Evolutionary conservation across 2,888 invertebrate genomes (phyloP).

Genomic region (Phragmatobia fuliginosa): DNA sequence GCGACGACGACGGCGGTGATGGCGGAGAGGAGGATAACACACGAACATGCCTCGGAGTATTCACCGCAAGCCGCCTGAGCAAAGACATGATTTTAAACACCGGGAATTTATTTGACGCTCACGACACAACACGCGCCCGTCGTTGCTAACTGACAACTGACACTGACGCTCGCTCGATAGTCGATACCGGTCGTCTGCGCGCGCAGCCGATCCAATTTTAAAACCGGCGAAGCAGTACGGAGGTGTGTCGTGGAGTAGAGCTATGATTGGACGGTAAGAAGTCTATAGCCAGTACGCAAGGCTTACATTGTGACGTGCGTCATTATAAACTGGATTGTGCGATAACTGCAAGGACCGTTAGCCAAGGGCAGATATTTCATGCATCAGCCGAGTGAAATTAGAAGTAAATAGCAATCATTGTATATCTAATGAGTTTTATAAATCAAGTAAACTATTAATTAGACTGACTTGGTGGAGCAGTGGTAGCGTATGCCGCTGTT

Average conservation of each 20-base stretch:
- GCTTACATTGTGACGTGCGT: slow-evolving; percentile 32
- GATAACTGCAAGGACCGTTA: slow-evolving; percentile 45
- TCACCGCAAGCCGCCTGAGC: slow-evolving; percentile 76
- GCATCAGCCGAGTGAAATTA: background rate
- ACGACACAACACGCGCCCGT: slow-evolving; percentile 69
- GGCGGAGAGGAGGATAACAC: slow-evolving; percentile 64
- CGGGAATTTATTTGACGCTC: slow-evolving; percentile 62
- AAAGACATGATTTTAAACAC: slow-evolving; percentile 78
- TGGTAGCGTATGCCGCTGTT: too few relatives aligned
- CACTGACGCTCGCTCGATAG: slow-evolving; percentile 80
- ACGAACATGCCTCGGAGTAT: slow-evolving; percentile 72
- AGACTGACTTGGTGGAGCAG: too few relatives aligned
- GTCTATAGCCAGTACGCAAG: slow-evolving; percentile 55
- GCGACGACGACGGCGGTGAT: slow-evolving; percentile 33
- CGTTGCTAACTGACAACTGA: slow-evolving; percentile 70
- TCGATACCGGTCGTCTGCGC: slow-evolving; percentile 79
- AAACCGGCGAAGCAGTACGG: slow-evolving; percentile 66
- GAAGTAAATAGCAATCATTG: background rate
- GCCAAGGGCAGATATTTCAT: slow-evolving; percentile 39
- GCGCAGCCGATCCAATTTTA: slow-evolving; percentile 82
- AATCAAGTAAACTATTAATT: background rate
- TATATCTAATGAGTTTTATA: background rate
- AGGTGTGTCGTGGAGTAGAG: slow-evolving; percentile 76
- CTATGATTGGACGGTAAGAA: slow-evolving; percentile 65
- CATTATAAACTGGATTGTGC: slow-evolving; percentile 43